A percentile compares a stretch with the other conserved stretches of the same genome.
Conservation (phyloP, 1,140 invertebrate species). For the Sycophaga agraensis region DNA sequence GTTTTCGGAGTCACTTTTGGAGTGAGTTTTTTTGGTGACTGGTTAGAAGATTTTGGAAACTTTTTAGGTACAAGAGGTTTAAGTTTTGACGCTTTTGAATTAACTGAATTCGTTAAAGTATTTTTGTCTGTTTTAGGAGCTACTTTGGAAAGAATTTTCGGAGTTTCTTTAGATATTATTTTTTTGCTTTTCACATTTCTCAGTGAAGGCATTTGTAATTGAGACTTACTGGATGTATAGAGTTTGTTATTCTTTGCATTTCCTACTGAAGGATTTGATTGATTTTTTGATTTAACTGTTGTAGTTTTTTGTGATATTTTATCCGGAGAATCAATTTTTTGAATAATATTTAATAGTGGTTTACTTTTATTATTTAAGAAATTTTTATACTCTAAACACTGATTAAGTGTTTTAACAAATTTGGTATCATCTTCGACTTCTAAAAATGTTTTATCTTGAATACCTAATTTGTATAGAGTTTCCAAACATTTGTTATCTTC, state of each 20-base stretch:
- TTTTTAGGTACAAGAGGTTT: background rate
- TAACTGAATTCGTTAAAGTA: background rate
- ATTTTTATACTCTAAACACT: constrained; percentile 36
- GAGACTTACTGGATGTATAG: no score
- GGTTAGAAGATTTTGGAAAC: background rate
- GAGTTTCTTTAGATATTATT: background rate
- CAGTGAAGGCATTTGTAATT: background rate
- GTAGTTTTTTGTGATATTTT: background rate
- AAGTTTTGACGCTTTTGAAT: no score
- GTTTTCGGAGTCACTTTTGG: constrained; percentile 1
- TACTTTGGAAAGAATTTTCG: background rate
- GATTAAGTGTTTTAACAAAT: constrained; percentile 36
- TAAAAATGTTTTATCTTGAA: constrained; percentile 22
- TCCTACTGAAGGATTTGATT: background rate
- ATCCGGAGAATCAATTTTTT: constrained; percentile 9
- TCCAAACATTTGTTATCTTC: constrained; percentile 15
- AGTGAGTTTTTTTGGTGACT: background rate
- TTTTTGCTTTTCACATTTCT: background rate
- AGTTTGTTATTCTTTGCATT: background rate
- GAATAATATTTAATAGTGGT: constrained; percentile 30
- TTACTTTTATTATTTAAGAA: constrained; percentile 33
- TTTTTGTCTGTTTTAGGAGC: background rate
- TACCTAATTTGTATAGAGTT: constrained; percentile 14
- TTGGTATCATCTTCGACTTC: constrained; percentile 24
- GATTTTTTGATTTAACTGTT: background rate